phyloP scores from a whole-genome alignment of 2,113 vertebrate genomes.

The Chaetura pelagica region DNA sequence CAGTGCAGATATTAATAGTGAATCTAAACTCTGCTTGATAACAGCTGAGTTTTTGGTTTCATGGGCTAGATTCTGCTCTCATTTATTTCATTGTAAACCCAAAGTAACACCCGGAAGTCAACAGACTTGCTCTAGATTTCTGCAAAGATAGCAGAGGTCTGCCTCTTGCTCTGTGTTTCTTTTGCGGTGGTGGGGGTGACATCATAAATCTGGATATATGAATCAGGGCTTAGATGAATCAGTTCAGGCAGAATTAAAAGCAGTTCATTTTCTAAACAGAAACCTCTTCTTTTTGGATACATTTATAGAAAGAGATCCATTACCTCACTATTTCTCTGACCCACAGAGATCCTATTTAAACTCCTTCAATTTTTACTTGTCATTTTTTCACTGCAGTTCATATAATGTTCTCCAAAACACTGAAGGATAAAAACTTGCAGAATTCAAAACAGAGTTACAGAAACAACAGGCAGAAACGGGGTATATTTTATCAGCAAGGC shows the following conservation, averaged over 20 bases:
- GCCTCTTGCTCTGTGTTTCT: neutral
- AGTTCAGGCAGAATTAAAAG: neutral
- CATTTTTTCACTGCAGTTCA: neutral
- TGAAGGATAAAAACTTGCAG: neutral
- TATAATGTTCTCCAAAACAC: neutral
- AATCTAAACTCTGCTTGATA: slow-evolving; percentile 43
- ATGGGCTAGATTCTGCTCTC: slow-evolving; percentile 35
- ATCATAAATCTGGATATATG: neutral
- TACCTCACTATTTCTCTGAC: neutral
- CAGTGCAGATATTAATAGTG: slow-evolving; percentile 69
- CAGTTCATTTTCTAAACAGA: neutral
- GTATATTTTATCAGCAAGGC: neutral
- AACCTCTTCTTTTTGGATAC: neutral
- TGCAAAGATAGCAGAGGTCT: neutral
- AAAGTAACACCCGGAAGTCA: slow-evolving; percentile 3
- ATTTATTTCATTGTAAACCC: slow-evolving; percentile 24
- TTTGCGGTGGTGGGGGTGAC: neutral
- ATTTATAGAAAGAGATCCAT: neutral
- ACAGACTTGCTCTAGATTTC: neutral
- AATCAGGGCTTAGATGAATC: neutral
- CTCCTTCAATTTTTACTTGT: neutral
- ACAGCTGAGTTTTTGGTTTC: slow-evolving; percentile 58
- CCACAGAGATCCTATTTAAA: neutral
- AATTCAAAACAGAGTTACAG: neutral
- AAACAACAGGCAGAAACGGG: neutral